Evolutionary conservation across 2,113 vertebrate species (phyloP).

Genomic region (Megaceryle maxima): DNA sequence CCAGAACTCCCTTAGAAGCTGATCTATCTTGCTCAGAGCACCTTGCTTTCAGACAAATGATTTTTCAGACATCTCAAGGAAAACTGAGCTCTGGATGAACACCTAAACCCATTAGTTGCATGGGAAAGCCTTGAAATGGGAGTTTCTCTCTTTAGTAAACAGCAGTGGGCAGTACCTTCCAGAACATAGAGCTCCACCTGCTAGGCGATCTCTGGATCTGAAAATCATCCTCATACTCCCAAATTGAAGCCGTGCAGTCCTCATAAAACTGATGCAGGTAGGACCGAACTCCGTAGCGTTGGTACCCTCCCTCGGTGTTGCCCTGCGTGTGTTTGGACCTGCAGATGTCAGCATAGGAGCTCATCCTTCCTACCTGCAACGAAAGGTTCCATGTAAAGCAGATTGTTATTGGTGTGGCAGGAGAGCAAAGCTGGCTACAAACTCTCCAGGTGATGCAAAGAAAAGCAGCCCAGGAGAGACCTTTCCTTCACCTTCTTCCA

Average conservation of each 20-base stretch:
- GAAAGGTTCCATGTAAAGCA: not conserved
- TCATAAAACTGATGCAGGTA: slow-evolving; percentile 99
- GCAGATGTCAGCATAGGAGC: slow-evolving; percentile 88
- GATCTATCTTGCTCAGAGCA: not conserved
- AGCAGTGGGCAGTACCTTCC: slow-evolving; percentile 84
- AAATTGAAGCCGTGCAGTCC: slow-evolving; percentile 97
- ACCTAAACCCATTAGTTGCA: not conserved
- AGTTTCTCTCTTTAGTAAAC: not conserved
- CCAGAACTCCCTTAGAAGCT: not conserved
- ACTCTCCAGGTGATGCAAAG: not conserved
- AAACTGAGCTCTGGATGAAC: not conserved
- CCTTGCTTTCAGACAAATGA: not conserved
- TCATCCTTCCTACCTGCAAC: slow-evolving; percentile 90
- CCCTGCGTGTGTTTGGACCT: slow-evolving; percentile 80
- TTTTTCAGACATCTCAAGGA: not conserved
- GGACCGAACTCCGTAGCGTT: slow-evolving; percentile 95
- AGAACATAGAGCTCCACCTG: slow-evolving; percentile 95
- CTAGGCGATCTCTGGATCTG: slow-evolving; percentile 98
- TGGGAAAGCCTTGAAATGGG: not conserved
- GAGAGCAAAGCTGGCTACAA: not conserved
- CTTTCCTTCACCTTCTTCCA: not conserved
- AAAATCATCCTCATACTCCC: slow-evolving; percentile 98
- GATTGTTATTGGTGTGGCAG: fast-evolving
- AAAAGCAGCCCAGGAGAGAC: not conserved
- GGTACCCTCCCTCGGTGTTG: slow-evolving; percentile 74